These are phyloP conservation scores for Eutolmus rufibarbis DNA, from an alignment of 2,888 invertebrate species.

Conservation along the genomic window DNA sequence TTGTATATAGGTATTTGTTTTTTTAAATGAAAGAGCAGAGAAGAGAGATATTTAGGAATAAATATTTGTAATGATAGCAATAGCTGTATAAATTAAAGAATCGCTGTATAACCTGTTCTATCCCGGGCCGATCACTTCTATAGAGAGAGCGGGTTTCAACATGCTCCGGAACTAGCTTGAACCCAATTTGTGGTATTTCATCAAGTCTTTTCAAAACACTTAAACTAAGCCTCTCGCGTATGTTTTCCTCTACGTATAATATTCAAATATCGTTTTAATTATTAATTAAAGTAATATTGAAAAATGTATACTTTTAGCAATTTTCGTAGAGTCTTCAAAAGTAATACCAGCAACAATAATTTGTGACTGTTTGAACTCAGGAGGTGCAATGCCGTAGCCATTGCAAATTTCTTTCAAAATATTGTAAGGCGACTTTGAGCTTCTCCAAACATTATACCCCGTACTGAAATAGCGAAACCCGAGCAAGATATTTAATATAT, in stretches of 20 bases:
- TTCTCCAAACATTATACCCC: conserved; percentile 82
- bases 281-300: background rate
- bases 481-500: background rate
- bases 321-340: conserved; percentile 56
- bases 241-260: conserved; percentile 62
- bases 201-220: conserved; percentile 77
- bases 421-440: conserved; percentile 73
- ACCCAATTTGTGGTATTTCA: conserved; percentile 79
- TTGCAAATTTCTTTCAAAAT: conserved; percentile 77
- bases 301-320: conserved; percentile 52
- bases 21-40: no score
- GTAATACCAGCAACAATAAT: conserved; percentile 65
- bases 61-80: no score
- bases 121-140: conserved; percentile 75
- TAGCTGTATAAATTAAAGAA: no score
- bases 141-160: conserved; percentile 86
- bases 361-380: conserved; percentile 64
- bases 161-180: conserved; percentile 85
- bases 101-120: conserved; percentile 69
- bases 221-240: conserved; percentile 78
- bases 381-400: conserved; percentile 69
- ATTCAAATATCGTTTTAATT: background rate
- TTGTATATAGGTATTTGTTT: no score
- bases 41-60: no score
- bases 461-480: conserved; percentile 54